Base-by-base conservation (phyloP, 2,797 vertebrate genomes). In the Sciurus carolinensis region DNA sequence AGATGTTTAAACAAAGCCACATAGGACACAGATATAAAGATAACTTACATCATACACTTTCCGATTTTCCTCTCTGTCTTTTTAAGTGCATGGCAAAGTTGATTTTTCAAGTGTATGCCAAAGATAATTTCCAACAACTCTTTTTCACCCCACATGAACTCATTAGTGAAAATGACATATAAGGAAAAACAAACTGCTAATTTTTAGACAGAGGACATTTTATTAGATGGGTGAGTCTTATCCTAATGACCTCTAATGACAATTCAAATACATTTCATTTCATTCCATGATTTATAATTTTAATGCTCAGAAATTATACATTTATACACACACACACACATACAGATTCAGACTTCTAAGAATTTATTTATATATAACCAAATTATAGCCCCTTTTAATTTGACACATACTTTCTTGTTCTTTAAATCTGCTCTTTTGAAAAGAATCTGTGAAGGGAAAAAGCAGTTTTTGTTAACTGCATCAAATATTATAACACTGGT, bases 151-250 rank as follows among this genome's bases (percentile, higher is more conserved):
- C 82, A 20, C 10, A 77, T 86, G 36, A 90, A 93, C 42, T 97
- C 77, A 95, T 92, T 91, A 87, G 39, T 66, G 57, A 94, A 95
- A 93, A 94, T 92, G 94, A 89, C 8, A 69, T 75, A 26, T 22
- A 88, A 94, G 57, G 24, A 73, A 95, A 90, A 96, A 62, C n/a
- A 82, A 86, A 42, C 28, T 69, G 13, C 44, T 59, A 87, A 30
- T 39, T 90, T 97, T 93, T 90, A 90, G 10, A 82, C 22, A 71
- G 39, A 95, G 24, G n/a, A 20, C 6, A 92, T 92, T 95, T 95
- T 66, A 92, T 76, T 89, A 83, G 36, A 50, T 66, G 10, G 14
- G 0, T 90, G 54, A 94, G 47, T 33, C 33, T 97, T 94, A 62
- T 62, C n/a, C 3, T 10, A 71, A 50, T 83, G 91, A 79, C 14